These are phyloP conservation scores for Diogma glabrata DNA, from an alignment of 2,888 invertebrate species.

Conservation along the genomic window DNA sequence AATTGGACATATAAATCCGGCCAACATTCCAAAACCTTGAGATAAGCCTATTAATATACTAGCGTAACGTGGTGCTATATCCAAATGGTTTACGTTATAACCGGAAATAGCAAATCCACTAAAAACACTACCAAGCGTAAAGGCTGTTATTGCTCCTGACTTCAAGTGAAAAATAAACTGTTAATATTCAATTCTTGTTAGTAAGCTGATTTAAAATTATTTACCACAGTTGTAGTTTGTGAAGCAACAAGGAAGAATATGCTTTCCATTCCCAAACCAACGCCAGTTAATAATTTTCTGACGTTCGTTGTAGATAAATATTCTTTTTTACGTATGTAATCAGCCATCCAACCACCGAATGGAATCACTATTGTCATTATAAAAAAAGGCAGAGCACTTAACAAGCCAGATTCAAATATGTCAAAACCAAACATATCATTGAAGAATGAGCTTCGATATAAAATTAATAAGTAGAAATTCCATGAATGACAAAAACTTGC, in stretches of 20 bases:
- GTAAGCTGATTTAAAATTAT: neutral
- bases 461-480: constrained; percentile 95
- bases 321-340: constrained; percentile 80
- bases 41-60: constrained; percentile 97
- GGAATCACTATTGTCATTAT: constrained; percentile 98
- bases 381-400: constrained; percentile 93
- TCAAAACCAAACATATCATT: constrained; percentile 79
- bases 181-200: neutral
- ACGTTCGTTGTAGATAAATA: constrained; percentile 90
- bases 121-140: constrained; percentile 94
- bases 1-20: constrained; percentile 91
- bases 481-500: constrained; percentile 99
- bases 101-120: constrained; percentile 99
- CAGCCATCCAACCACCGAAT: constrained; percentile 91
- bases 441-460: constrained; percentile 91
- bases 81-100: constrained; percentile 98
- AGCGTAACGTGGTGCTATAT: constrained; percentile 93
- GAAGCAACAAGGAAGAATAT: constrained; percentile 93
- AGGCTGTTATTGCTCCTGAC: constrained; percentile 68
- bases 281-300: constrained; percentile 96
- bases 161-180: constrained; percentile 23
- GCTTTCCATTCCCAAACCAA: constrained; percentile 98
- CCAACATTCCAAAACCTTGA: constrained; percentile 95
- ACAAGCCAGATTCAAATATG: constrained; percentile 84
- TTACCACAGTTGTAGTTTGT: constrained; percentile 65